Conservation (phyloP, 2,888 invertebrate species). For the Lasioglossum pauxillum region DNA sequence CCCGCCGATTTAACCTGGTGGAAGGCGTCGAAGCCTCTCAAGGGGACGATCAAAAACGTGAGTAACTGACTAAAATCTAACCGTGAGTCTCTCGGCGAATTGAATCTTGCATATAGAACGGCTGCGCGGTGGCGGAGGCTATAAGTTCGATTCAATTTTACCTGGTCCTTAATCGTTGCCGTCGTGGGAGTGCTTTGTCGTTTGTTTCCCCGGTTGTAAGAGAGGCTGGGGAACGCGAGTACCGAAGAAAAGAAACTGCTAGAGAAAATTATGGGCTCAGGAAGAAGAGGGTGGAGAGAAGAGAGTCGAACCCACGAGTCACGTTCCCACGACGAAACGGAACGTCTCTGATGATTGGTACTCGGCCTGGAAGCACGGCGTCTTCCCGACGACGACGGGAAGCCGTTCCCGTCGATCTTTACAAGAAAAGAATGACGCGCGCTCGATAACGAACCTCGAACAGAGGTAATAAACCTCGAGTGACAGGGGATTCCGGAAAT, state of each 20-base stretch:
- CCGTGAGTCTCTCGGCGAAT: slow-evolving; percentile 19
- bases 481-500: slow-evolving; percentile 35
- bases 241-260: not conserved
- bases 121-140: not conserved
- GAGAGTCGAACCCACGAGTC: not conserved
- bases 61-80: slow-evolving; percentile 83
- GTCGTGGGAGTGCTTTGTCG: not conserved
- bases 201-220: not conserved
- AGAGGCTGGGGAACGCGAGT: not conserved
- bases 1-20: slow-evolving; percentile 95
- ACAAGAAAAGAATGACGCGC: slow-evolving; percentile 47
- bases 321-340: slow-evolving; percentile 1
- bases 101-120: not conserved
- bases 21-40: slow-evolving; percentile 93
- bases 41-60: slow-evolving; percentile 93
- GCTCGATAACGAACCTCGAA: slow-evolving; percentile 57
- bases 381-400: not conserved
- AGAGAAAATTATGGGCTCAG: not conserved
- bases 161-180: slow-evolving; percentile 37
- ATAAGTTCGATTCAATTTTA: slow-evolving; percentile 8
- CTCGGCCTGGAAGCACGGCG: slow-evolving; percentile 15
- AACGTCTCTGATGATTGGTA: slow-evolving; percentile 47
- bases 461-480: slow-evolving; percentile 21
- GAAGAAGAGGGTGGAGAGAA: not conserved
- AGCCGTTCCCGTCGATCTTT: slow-evolving; percentile 7